phyloP scores from a whole-genome alignment of 1,140 invertebrate genomes.

The Eubasilissa regina region DNA sequence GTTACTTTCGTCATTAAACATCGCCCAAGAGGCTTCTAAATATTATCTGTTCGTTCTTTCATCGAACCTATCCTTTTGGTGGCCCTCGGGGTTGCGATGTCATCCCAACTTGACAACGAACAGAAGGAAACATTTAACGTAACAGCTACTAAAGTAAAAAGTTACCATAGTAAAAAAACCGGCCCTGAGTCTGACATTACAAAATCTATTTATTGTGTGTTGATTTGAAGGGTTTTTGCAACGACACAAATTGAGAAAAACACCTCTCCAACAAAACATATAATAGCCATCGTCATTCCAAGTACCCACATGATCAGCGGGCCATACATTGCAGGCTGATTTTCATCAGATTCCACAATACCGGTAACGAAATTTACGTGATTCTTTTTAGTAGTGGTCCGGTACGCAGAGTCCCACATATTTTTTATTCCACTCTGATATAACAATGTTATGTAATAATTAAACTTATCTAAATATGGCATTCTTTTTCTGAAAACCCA shows the following conservation, averaged over 20 bases:
- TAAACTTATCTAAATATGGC: conserved; percentile 44
- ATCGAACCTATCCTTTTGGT: too few species aligned
- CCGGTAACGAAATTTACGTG: conserved; percentile 3
- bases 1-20: too few species aligned
- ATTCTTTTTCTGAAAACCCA: conserved; percentile 48
- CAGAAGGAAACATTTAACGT: too few species aligned
- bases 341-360: conserved; percentile 4
- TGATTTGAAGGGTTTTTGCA: not conserved
- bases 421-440: conserved; percentile 39
- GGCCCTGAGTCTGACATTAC: too few species aligned
- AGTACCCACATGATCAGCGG: conserved; percentile 41
- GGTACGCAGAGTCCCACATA: conserved; percentile 32
- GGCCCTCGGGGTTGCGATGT: too few species aligned
- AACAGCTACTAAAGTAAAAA: too few species aligned
- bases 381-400: not conserved
- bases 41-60: too few species aligned
- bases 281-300: conserved; percentile 36
- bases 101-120: too few species aligned
- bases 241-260: not conserved
- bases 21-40: too few species aligned
- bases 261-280: conserved; percentile 49
- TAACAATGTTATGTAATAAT: conserved; percentile 38
- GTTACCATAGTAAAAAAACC: too few species aligned
- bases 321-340: conserved; percentile 7
- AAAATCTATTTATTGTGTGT: too few species aligned